phyloP scores from a whole-genome alignment of 2,113 vertebrate genomes.

The Apaloderma vittatum region DNA sequence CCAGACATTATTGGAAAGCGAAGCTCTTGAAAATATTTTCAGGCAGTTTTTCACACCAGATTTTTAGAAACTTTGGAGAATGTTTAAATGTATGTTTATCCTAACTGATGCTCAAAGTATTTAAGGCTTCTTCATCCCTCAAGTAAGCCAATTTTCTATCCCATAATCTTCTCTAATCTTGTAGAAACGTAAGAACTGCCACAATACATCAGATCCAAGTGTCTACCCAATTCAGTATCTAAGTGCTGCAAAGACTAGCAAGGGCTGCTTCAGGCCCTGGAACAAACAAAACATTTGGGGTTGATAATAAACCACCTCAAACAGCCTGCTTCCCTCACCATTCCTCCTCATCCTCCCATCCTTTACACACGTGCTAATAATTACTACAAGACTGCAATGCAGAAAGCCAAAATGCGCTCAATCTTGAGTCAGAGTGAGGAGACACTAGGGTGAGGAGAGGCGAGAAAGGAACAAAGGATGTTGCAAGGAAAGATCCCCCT shows the following conservation, averaged over 20 bases:
- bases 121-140: constrained; percentile 11
- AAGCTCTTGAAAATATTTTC: neutral
- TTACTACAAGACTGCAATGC: neutral
- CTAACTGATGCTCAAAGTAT: neutral
- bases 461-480: neutral
- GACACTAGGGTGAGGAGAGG: neutral
- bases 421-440: neutral
- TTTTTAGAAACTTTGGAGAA: constrained; percentile 4
- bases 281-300: neutral
- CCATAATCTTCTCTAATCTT: constrained; percentile 11
- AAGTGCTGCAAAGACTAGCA: neutral
- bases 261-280: neutral
- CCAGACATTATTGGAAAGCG: neutral
- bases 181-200: neutral
- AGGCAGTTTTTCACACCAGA: neutral
- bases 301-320: neutral
- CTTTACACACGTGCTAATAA: neutral
- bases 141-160: constrained; percentile 15
- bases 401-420: neutral
- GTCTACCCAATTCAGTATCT: neutral
- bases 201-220: neutral
- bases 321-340: neutral
- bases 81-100: constrained; percentile 16
- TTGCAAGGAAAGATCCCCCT: neutral
- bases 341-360: neutral